Evolutionary conservation across 2,888 invertebrate species (phyloP), one percentile per base, ranked within the genome.

Genomic region (Axea sp.): DNA sequence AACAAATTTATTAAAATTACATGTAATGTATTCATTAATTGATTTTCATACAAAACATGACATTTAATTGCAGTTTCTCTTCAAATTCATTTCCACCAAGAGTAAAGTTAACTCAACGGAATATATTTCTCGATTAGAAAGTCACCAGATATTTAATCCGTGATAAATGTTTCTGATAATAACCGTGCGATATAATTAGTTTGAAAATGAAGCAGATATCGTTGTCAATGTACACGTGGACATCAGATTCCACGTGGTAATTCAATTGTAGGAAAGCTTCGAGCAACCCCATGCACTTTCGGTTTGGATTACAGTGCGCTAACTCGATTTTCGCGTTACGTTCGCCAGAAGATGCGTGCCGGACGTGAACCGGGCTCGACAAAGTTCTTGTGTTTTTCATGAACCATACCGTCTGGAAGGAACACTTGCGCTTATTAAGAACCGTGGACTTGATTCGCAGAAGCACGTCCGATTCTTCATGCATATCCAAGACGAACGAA

Each of bases 381-480:
- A 3, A 53, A 53, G 53, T 31, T 31, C 6, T 33, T 31, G 5
- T 6, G 12, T 7, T 51, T 33, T 51, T 51, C 51, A 51, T 51
- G 15, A 49, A 4, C 30, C 6, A 35, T 24, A 55, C n/a, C 39
- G 19, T 26, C 28, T n/a, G 14, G 7, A 39, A 5, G 9, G n/a
- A n/a, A 39, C 19, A 39, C 19, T 64, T 74, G 19, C 11, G n/a
- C 59, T 60, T 59, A 68, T 33, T 8, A 31, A 28, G 33, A 45
- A 33, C 74, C 59, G 65, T 68, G 68, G 47, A 64, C 37, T 64
- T 39, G 35, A 60, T 28, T 47, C 67, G 35, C 53, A 62, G 33
- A 11, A 26, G 35, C 60, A 67, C 59, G 53, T 60, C 65, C 67
- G 45, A 60, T 60, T 51, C 9, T 31, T 9, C 59, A 17, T 31